Conservation (phyloP, 1,140 invertebrate species). For the Sitobion miscanthi region DNA sequence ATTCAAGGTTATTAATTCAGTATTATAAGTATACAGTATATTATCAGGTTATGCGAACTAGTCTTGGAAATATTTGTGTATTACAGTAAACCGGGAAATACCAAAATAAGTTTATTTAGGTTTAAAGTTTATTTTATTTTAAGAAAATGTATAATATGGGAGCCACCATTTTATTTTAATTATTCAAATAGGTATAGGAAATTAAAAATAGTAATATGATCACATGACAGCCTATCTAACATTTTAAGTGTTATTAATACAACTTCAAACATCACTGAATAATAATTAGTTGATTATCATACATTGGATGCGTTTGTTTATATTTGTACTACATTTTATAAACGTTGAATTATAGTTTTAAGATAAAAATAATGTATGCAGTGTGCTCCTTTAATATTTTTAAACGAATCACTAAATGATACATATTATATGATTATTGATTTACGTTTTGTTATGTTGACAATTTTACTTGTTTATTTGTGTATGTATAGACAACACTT, state of each 20-base stretch:
- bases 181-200: no score
- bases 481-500: constrained; percentile 12
- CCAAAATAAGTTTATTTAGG: no score
- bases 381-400: not conserved
- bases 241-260: not conserved
- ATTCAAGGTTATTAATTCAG: no score
- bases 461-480: not conserved
- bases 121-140: no score
- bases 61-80: no score
- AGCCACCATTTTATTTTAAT: no score
- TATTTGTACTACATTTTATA: no score
- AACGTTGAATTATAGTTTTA: no score
- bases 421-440: not conserved
- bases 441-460: constrained; percentile 9
- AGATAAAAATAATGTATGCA: not conserved
- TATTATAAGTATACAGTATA: no score
- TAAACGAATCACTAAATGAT: not conserved
- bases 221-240: not conserved
- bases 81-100: no score
- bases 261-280: not conserved
- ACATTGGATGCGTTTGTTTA: not conserved
- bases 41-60: no score
- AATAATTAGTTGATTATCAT: not conserved
- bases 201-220: not conserved
- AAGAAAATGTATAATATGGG: no score